Base-by-base conservation (phyloP, 2,797 vertebrate species). In the Hippocampus kuda region DNA sequence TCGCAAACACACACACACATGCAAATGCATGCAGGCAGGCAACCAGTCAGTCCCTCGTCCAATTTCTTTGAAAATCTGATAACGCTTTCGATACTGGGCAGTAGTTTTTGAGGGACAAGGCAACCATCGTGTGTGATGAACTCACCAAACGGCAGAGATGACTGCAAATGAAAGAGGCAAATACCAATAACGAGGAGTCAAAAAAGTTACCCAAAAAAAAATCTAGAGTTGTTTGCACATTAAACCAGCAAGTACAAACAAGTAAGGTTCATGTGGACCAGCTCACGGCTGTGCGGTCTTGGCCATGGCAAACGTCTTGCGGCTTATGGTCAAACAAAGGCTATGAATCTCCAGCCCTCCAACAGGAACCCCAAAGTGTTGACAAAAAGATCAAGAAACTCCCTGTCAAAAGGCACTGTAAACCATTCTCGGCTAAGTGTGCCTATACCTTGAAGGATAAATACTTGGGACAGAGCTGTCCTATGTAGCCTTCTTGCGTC, bases 141-240 rank as follows among this genome's bases (percentile, higher is more conserved):
- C 68, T 48, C 41, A 34, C 34, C 76, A 24, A 1, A 53, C 72
- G 61, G 60, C 71, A 57, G 73, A 78, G 75, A 79, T 79, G 67
- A 77, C 76, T 26, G 70, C 63, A 60, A 70, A 76, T 16, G 10
- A 10, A 66, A 68, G 68, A 62, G 60, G 74, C 79, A 77, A 75
- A 75, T 8, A 69, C 75, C 77, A 81, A 81, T 72, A 74, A 85
- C 44, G 60, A 80, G 77, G 74, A 81, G 59, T 54, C 56, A 72
- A n/a, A n/a, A 11, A 67, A 70, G 72, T 70, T 44, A 73, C 4
- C 16, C 18, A 16, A 80, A 76, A 84, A 74, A 83, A 75, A 70
- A 62, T 51, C 70, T 71, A 74, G 15, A 18, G 78, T 78, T 82
- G 78, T 18, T 79, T 83, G 69, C 49, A 80, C 78, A 83, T 83